Base-by-base conservation (phyloP, 2,888 invertebrate genomes). In the Agrochola macilenta region DNA sequence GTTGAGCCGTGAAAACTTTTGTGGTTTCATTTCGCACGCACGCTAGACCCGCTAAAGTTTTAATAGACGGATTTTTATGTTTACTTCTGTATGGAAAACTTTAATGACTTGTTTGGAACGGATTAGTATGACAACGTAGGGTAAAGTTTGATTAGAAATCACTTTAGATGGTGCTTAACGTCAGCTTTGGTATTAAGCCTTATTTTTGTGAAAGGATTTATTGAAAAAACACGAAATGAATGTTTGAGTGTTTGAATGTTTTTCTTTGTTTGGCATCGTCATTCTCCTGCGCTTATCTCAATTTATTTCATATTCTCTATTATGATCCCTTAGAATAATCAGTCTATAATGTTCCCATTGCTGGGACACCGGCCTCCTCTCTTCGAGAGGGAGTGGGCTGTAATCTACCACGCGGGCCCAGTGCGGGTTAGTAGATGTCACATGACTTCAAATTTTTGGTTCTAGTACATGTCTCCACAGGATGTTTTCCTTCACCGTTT, bases 21-120 rank as follows among this genome's bases (percentile, higher is more conserved):
- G 89, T 74, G 88, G 89, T 88, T 89, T 86, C 78, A 87, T 86
- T 89, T 84, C 76, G 80, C 88, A 89, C 89, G 89, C 89, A 90
- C 83, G 84, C 81, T 85, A 73, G 61, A 54, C 57, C 57, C 64
- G 76, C 76, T 61, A 72, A 86, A 85, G 83, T 88, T 87, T 84
- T 85, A 89, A 89, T 89, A 86, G 87, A 87, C 81, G 84, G 77
- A 84, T 90, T 88, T 88, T 89, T 89, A 84, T 88, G 81, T 86
- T 82, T 87, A 79, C 86, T 74, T 80, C 65, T 69, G 60, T 76
- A 81, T 71, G 75, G 52, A 58, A 85, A 82, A 87, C 81, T 88
- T 87, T 82, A 87, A 87, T 87, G 81, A 82, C 54, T 85, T 87
- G 79, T 83, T 88, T 87, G 64, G 11, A 75, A 65, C 80, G 72